Evolutionary conservation across 1,140 invertebrate genomes (phyloP), one percentile per base, ranked within the genome.

Genomic region (Manduca sexta): DNA sequence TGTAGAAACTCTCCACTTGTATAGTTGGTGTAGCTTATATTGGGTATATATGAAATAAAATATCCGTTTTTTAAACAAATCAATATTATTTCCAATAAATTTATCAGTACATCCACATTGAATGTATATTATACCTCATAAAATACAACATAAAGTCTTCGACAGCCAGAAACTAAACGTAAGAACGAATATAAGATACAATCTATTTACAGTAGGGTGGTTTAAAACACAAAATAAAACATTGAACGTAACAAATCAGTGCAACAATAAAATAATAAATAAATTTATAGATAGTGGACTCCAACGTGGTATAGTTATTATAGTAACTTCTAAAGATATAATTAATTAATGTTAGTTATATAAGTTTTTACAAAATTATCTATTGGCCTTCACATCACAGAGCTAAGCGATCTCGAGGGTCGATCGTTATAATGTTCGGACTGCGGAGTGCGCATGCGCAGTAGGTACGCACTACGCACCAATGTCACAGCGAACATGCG

Each of bases 11-110:
- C n/a, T n/a, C n/a, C n/a, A n/a, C n/a, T n/a, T n/a, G n/a, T n/a
- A n/a, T n/a, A n/a, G n/a, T n/a, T n/a, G n/a, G n/a, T n/a, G n/a
- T n/a, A n/a, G n/a, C n/a, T n/a, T n/a, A n/a, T n/a, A n/a, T n/a
- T n/a, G 37, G 33, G 55, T 5, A 26, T 26, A 10, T 17, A 47
- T 39, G 21, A 56, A 60, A 59, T 57, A 64, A 65, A 66, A 61
- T 57, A 52, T 48, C 40, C 55, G 41, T 60, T 37, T 70, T 68
- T 76, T 84, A 82, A 82, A 84, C 78, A 82, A 82, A 81, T 82
- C 78, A 79, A 84, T 84, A 84, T 84, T 84, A 84, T 84, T 84
- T 82, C 67, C 76, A 82, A 80, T 84, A 80, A 84, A 81, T 81
- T 84, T 83, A 82, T 81, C 80, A 74, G 75, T 78, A 84, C 80